Base-by-base conservation (phyloP, 2,888 invertebrate genomes). In the Melanchra persicariae region DNA sequence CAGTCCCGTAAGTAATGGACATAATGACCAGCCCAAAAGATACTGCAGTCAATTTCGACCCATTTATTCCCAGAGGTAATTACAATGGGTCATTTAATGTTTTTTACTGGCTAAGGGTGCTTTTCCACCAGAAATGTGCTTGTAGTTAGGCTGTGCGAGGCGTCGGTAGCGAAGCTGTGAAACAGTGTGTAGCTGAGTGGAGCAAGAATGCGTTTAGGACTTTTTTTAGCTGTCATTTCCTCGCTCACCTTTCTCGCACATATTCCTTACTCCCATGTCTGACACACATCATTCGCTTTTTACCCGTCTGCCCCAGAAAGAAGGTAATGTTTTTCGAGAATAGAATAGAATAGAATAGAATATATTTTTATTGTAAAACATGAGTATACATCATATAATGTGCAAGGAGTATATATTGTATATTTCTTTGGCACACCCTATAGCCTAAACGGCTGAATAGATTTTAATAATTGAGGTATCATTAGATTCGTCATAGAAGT, bases 1-100 rank as follows among this genome's bases (percentile, higher is more conserved):
- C n/a, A 15, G 45, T 8, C 19, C 17, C 37, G 17, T 9, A 24
- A 70, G 24, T 43, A 1, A 19, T 0, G 12, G 15, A 51, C 17
- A 24, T 43, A 37, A 45, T 37, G 12, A 52, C 0, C 43, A 26
- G 8, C 10, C 26, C 24, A 43, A 49, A 54, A 49, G 4, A 58
- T 17, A 26, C 37, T 47, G 26, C n/a, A 59, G 40, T 24, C 10
- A 30, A 66, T 40, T 34, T 52, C 34, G 22, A 4, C 7, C 19
- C 17, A 65, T 60, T 57, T 34, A 65, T 68, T 51, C 80, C 55
- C 63, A 64, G 49, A 30, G 67, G 62, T 73, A 73, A 66, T 67
- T 67, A 64, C 51, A 3, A 43, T 40, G 62, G 57, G 63, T 45
- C 62, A 74, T 79, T 74, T 67, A 37, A 62, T 40, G 26, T n/a